A percentile compares a stretch with the other conserved stretches of the same genome.
phyloP scores from a whole-genome alignment of 2,113 vertebrate species.

The zebrafish (Danio rerio) region DNA sequence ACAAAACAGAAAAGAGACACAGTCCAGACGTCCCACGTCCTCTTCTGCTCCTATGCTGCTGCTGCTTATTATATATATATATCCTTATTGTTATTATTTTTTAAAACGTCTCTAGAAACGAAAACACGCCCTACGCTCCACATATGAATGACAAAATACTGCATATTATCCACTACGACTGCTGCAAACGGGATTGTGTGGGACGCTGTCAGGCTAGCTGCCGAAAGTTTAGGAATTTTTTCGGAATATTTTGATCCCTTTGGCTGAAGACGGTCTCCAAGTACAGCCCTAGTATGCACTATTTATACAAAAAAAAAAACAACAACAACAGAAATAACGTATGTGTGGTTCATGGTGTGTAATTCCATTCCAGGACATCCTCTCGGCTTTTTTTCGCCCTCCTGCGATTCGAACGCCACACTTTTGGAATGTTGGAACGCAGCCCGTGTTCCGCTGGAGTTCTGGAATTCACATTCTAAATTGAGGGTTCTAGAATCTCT shows the following conservation, averaged over 20 bases:
- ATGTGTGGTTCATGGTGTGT: slow-evolving; percentile 24
- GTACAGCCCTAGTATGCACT: slow-evolving; percentile 5
- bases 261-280: slow-evolving; percentile 40
- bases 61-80: slow-evolving; percentile 38
- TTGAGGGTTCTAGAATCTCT: background rate
- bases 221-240: slow-evolving; percentile 79
- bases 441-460: slow-evolving; percentile 1
- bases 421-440: slow-evolving; percentile 32
- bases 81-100: slow-evolving; percentile 56
- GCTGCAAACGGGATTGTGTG: slow-evolving; percentile 51
- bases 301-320: background rate
- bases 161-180: slow-evolving; percentile 75
- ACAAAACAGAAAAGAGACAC: slow-evolving; percentile 69
- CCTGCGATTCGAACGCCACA: background rate
- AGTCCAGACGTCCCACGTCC: slow-evolving; percentile 72
- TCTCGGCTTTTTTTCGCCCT: background rate
- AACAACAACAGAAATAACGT: background rate
- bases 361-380: slow-evolving; percentile 34
- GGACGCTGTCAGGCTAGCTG: slow-evolving; percentile 81
- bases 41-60: slow-evolving; percentile 3
- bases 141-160: slow-evolving; percentile 84
- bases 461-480: slow-evolving; percentile 8
- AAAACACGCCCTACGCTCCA: slow-evolving; percentile 84
- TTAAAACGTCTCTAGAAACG: slow-evolving; percentile 70
- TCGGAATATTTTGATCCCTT: slow-evolving; percentile 78